phyloP scores from a whole-genome alignment of 2,797 vertebrate genomes.

The Choloepus didactylus region DNA sequence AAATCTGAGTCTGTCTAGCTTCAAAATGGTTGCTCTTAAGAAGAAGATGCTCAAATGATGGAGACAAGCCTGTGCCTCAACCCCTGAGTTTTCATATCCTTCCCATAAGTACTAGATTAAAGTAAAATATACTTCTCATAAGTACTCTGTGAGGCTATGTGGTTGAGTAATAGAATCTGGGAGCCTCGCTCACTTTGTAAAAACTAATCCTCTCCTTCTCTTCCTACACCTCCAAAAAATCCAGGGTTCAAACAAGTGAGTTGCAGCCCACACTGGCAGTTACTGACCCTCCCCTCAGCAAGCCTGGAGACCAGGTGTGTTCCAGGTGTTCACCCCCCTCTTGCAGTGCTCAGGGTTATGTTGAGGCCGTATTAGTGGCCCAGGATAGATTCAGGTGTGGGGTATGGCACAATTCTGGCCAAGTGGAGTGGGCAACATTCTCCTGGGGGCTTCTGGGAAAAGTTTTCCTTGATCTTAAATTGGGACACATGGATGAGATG shows the following conservation, averaged over 20 bases:
- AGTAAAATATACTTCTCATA: background rate
- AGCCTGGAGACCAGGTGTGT: background rate
- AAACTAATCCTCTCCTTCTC: background rate
- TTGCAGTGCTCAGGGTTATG: background rate
- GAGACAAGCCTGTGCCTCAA: background rate
- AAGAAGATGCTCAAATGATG: background rate
- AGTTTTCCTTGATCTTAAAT: slow-evolving; percentile 19
- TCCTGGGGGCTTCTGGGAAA: background rate
- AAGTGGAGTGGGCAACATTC: background rate
- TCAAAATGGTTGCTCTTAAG: background rate
- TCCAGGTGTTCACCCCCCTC: background rate
- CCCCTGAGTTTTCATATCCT: background rate
- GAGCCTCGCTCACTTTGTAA: background rate
- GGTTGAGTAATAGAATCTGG: background rate
- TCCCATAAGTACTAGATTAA: background rate
- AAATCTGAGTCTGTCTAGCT: background rate
- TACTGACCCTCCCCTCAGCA: background rate
- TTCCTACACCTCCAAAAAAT: background rate
- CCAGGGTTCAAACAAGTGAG: background rate
- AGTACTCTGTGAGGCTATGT: background rate
- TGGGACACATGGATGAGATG: background rate
- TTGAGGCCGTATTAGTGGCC: background rate
- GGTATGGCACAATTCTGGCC: background rate
- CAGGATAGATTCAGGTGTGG: background rate
- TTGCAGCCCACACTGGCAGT: too few species aligned